phyloP scores from a whole-genome alignment of 2,888 invertebrate genomes.

The Zaprionus lineosus region DNA sequence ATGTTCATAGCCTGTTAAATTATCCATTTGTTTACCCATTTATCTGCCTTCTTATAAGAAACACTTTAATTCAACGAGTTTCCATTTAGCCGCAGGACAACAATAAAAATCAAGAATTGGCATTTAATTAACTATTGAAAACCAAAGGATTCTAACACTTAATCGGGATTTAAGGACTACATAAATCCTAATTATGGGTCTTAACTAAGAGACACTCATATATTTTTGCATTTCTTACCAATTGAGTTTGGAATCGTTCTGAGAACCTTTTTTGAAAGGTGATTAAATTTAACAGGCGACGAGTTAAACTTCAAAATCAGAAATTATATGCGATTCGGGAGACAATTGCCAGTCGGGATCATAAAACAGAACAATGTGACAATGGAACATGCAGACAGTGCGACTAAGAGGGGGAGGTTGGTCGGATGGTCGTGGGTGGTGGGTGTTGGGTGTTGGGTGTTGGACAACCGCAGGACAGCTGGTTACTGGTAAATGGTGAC shows the following conservation, averaged over 20 bases:
- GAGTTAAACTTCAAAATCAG: slow-evolving; percentile 66
- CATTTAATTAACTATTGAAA: too few relatives aligned
- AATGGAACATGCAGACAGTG: slow-evolving; percentile 26
- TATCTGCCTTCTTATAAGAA: too few relatives aligned
- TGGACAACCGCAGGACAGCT: slow-evolving; percentile 29
- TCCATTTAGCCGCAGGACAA: too few relatives aligned
- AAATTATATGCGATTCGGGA: slow-evolving; percentile 60
- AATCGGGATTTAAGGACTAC: too few relatives aligned
- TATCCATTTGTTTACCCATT: too few relatives aligned
- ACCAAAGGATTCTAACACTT: too few relatives aligned
- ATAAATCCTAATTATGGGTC: background rate
- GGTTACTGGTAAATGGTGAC: too few relatives aligned
- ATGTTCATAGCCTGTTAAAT: too few relatives aligned
- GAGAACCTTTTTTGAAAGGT: slow-evolving; percentile 25
- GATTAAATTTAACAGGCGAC: slow-evolving; percentile 69
- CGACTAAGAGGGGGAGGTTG: background rate
- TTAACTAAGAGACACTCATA: too few relatives aligned
- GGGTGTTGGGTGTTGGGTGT: background rate
- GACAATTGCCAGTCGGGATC: slow-evolving; percentile 50
- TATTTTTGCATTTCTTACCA: too few relatives aligned
- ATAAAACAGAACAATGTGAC: slow-evolving; percentile 62
- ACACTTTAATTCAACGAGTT: too few relatives aligned
- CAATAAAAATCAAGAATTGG: too few relatives aligned
- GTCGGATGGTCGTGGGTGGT: background rate
- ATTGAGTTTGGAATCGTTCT: slow-evolving; percentile 23